Evolutionary conservation across 1,140 invertebrate genomes (phyloP).

Genomic region (Drosophila bocki): DNA sequence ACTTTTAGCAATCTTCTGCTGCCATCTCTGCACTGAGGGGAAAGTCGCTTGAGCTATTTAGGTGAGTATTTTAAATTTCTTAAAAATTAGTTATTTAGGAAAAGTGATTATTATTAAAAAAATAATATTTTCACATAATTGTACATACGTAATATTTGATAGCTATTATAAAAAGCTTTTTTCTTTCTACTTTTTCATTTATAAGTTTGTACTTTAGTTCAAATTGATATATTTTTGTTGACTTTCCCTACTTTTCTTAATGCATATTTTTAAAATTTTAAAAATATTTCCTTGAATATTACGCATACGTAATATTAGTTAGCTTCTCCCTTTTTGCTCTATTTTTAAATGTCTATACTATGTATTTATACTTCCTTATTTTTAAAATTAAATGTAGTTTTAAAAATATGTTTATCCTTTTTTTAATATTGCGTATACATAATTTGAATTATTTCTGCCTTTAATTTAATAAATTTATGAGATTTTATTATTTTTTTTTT

Average conservation of each 20-base stretch:
- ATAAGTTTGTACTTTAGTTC: no score
- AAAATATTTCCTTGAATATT: background rate
- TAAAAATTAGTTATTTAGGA: no score
- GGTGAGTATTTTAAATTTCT: background rate
- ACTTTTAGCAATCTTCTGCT: conserved; percentile 21
- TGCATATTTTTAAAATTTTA: no score
- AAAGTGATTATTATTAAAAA: background rate
- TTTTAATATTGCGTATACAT: conserved; percentile 1
- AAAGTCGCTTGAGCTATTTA: background rate
- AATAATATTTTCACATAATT: no score
- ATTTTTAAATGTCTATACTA: no score
- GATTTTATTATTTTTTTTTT: background rate
- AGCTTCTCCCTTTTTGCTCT: background rate
- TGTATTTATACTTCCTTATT: no score
- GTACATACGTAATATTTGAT: background rate
- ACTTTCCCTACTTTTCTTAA: background rate
- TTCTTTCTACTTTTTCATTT: background rate
- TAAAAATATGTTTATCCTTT: background rate
- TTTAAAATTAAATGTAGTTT: no score
- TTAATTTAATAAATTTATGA: no score
- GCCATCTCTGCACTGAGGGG: conserved; percentile 19
- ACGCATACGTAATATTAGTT: conserved; percentile 1
- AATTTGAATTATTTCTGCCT: no score
- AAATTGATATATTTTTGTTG: no score
- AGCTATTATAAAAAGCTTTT: background rate